Conservation (phyloP, 1,140 invertebrate genomes). For the Prorops nasuta region DNA sequence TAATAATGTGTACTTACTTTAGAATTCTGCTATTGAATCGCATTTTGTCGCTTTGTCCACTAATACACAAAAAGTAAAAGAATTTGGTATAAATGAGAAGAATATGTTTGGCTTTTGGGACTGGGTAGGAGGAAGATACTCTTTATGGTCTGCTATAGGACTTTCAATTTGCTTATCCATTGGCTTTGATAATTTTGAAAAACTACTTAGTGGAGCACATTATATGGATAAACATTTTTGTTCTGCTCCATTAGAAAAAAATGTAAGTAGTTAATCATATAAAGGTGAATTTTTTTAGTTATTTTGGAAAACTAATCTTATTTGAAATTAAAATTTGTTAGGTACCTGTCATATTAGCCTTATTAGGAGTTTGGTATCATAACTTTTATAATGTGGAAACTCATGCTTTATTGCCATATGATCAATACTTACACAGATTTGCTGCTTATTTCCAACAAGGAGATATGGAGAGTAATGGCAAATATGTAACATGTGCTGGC, state of each 20-base stretch:
- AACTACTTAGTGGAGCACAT: constrained; percentile 86
- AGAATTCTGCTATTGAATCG: constrained; percentile 84
- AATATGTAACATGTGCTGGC: constrained; percentile 84
- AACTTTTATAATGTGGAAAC: constrained; percentile 96
- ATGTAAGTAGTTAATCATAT: constrained; percentile 66
- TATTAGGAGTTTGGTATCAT: constrained; percentile 94
- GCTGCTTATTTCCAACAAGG: constrained; percentile 99
- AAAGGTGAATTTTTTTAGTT: background rate
- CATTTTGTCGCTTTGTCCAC: constrained; percentile 99
- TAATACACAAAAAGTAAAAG: constrained; percentile 87
- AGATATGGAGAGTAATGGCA: constrained; percentile 99
- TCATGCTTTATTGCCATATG: constrained; percentile 94
- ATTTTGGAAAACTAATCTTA: background rate
- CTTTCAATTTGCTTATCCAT: constrained; percentile 92
- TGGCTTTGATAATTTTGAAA: constrained; percentile 95
- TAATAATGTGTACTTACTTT: too few species aligned
- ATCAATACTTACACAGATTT: constrained; percentile 98
- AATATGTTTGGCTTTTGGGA: constrained; percentile 99
- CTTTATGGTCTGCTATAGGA: constrained; percentile 98
- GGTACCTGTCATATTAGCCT: constrained; percentile 90
- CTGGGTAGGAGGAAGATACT: constrained; percentile 98
- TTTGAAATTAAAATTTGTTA: constrained; percentile 49
- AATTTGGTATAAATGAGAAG: constrained; percentile 94
- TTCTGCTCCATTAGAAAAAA: constrained; percentile 85
- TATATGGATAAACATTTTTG: constrained; percentile 95